These are phyloP conservation scores for Notothenia coriiceps DNA, from an alignment of 2,113 vertebrate genomes.

Conservation along the genomic window DNA sequence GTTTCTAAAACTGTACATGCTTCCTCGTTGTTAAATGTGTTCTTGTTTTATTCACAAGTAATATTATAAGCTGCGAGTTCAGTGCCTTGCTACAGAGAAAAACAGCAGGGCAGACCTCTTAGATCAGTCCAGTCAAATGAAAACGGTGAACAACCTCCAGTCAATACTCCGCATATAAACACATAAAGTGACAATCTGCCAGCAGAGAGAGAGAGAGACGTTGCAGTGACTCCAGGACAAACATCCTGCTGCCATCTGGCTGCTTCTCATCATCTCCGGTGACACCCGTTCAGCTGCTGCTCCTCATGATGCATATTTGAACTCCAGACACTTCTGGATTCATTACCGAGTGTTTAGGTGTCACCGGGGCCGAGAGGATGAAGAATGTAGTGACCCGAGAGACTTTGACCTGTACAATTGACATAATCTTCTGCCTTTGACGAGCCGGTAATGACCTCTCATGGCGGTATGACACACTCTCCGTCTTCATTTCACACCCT, in stretches of 20 bases:
- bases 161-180: conserved; percentile 40
- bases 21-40: too few relatives aligned
- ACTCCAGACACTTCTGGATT: conserved; percentile 59
- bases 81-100: not conserved
- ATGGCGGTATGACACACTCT: conserved; percentile 69
- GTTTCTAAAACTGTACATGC: too few relatives aligned
- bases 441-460: conserved; percentile 78
- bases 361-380: conserved; percentile 43
- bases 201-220: conserved; percentile 31
- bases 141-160: conserved; percentile 28
- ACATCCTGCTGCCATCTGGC: conserved; percentile 63
- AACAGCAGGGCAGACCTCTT: not conserved
- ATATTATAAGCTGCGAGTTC: not conserved
- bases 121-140: too few relatives aligned
- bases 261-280: conserved; percentile 46
- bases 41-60: too few relatives aligned
- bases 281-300: conserved; percentile 44
- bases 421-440: conserved; percentile 79
- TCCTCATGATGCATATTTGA: conserved; percentile 49
- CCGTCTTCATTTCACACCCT: conserved; percentile 82
- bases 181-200: conserved; percentile 48
- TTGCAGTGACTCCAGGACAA: conserved; percentile 29
- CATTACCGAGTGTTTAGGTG: conserved; percentile 70
- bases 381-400: conserved; percentile 69
- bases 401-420: conserved; percentile 80